A percentile compares a stretch with the other conserved stretches of the same genome.
Conservation (phyloP, 2,888 invertebrate genomes). For the Polymixis flavicincta region DNA sequence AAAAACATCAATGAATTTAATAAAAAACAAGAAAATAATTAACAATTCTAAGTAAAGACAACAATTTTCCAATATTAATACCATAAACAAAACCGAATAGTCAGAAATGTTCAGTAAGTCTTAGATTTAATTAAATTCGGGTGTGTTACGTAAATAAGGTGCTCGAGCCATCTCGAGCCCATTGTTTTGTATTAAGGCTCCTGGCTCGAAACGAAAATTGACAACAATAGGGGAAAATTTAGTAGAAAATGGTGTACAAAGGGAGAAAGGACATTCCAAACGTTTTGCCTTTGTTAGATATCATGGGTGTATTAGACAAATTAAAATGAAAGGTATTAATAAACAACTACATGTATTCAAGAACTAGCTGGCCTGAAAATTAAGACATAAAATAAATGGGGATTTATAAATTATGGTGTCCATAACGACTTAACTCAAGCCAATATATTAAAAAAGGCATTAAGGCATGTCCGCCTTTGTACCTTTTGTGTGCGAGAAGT, state of each 20-base stretch:
- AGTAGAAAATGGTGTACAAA: conserved; percentile 16
- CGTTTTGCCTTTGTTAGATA: conserved; percentile 7
- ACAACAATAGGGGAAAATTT: conserved; percentile 57
- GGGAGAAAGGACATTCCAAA: background rate
- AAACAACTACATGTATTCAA: no score
- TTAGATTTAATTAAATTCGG: conserved; percentile 62
- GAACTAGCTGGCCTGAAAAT: background rate
- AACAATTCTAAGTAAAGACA: conserved; percentile 10
- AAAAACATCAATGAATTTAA: background rate
- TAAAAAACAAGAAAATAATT: background rate
- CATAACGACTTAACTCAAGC: background rate
- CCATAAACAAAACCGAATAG: conserved; percentile 49
- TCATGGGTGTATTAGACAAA: background rate
- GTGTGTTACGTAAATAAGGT: conserved; percentile 63
- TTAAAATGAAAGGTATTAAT: background rate
- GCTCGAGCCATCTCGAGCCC: conserved; percentile 22
- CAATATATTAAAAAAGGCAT: no score
- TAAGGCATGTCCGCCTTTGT: no score
- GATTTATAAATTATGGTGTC: no score
- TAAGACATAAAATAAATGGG: background rate
- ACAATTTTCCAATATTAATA: conserved; percentile 51
- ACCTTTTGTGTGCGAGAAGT: no score
- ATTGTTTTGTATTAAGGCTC: conserved; percentile 59
- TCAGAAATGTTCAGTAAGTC: conserved; percentile 43
- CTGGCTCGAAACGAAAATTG: conserved; percentile 55